A percentile compares a stretch with the other conserved stretches of the same genome.
Conservation (phyloP, 2,113 vertebrate species). For the Camelus bactrianus region DNA sequence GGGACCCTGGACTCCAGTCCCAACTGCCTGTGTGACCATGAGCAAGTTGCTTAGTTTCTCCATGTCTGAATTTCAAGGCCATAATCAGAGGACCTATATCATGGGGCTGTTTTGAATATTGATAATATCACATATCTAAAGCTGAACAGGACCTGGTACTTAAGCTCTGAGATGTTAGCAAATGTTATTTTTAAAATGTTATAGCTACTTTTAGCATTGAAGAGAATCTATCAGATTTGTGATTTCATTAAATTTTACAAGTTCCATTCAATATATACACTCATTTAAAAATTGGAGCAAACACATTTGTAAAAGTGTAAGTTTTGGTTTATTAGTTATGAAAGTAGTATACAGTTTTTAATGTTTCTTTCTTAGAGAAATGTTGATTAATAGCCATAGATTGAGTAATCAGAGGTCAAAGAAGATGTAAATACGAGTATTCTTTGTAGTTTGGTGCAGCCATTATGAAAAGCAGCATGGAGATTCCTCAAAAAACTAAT, state of each 20-base stretch:
- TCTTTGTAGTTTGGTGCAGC: neutral
- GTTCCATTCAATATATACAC: neutral
- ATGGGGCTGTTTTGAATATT: neutral
- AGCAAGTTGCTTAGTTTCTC: neutral
- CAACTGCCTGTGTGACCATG: neutral
- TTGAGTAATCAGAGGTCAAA: neutral
- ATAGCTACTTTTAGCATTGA: conserved; percentile 1
- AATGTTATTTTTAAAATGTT: neutral
- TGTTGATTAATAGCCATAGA: neutral
- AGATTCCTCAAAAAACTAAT: no score
- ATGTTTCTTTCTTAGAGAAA: neutral
- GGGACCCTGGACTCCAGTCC: neutral
- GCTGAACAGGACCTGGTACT: neutral
- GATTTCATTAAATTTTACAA: neutral
- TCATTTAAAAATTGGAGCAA: neutral
- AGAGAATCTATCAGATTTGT: neutral
- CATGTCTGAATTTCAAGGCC: neutral
- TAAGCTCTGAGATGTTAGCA: neutral
- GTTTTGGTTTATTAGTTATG: neutral
- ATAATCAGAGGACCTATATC: neutral
- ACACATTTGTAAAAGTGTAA: neutral
- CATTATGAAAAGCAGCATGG: no score
- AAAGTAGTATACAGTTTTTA: neutral
- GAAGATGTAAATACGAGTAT: neutral
- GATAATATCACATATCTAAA: neutral